Evolutionary conservation across 1,140 invertebrate genomes (phyloP).

Genomic region (Apis dorsata): DNA sequence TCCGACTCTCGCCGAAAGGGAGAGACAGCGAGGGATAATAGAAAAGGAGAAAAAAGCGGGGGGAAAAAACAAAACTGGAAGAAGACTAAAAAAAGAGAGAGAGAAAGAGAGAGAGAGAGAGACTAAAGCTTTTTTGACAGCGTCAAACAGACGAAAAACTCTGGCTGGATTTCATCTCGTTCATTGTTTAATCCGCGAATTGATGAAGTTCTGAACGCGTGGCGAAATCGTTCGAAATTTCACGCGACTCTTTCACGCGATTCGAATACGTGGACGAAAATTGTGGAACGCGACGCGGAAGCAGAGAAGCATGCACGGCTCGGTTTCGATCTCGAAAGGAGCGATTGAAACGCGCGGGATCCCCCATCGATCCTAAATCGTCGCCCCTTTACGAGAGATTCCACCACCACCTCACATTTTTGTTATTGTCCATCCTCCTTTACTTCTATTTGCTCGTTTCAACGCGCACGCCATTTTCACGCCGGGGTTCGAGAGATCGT

Average conservation of each 20-base stretch:
- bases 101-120: background rate
- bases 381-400: constrained; percentile 23
- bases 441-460: constrained; percentile 35
- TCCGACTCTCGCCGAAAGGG: background rate
- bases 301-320: constrained; percentile 23
- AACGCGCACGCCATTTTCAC: constrained; percentile 9
- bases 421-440: background rate
- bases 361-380: background rate
- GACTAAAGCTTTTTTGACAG: background rate
- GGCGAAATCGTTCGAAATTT: constrained; percentile 19
- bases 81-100: background rate
- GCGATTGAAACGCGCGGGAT: background rate
- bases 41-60: background rate
- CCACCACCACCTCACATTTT: background rate
- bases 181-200: constrained; percentile 28
- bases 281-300: background rate
- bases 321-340: constrained; percentile 2
- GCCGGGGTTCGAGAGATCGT: background rate
- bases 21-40: background rate
- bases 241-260: constrained; percentile 28
- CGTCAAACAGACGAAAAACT: constrained; percentile 1
- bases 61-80: background rate
- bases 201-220: constrained; percentile 20
- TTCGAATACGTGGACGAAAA: background rate
- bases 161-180: constrained; percentile 3